Conservation (phyloP, 1,140 invertebrate species). For the Cherax quadricarinatus region DNA sequence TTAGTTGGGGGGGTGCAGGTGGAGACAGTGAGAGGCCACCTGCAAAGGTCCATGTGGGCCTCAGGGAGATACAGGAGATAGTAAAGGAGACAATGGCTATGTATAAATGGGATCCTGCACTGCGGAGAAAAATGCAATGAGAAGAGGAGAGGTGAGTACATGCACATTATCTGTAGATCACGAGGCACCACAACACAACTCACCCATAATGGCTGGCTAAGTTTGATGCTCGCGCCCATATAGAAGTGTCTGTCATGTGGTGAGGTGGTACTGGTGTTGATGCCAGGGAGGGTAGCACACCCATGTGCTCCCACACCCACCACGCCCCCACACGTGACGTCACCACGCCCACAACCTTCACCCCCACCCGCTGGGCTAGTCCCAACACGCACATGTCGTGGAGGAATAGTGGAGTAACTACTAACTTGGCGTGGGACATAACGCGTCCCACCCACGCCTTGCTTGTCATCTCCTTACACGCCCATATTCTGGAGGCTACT, state of each 20-base stretch:
- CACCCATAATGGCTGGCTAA: slow-evolving; percentile 48
- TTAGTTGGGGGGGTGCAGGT: too few species aligned
- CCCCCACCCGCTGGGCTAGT: slow-evolving; percentile 8
- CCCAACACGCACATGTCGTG: slow-evolving; percentile 52
- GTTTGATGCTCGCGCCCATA: slow-evolving; percentile 38
- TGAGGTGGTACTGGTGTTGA: slow-evolving; percentile 31
- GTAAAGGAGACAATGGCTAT: too few species aligned
- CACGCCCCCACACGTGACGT: slow-evolving; percentile 55
- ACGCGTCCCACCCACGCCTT: neutral
- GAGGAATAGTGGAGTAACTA: slow-evolving; percentile 49
- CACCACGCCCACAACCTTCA: slow-evolving; percentile 50
- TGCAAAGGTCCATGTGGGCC: too few species aligned
- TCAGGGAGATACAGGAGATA: too few species aligned
- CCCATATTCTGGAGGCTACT: slow-evolving; percentile 14
- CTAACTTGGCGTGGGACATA: neutral
- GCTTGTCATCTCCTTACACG: slow-evolving; percentile 11
- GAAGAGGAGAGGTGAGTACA: too few species aligned
- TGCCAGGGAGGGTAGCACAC: slow-evolving; percentile 30
- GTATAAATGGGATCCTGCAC: too few species aligned
- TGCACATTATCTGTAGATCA: neutral
- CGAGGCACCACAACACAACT: neutral
- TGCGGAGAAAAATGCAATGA: too few species aligned
- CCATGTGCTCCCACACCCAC: slow-evolving; percentile 62
- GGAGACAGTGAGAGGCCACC: too few species aligned
- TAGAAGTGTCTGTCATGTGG: neutral